Conservation (phyloP, 2,888 invertebrate genomes). For the Aphodius granarius region DNA sequence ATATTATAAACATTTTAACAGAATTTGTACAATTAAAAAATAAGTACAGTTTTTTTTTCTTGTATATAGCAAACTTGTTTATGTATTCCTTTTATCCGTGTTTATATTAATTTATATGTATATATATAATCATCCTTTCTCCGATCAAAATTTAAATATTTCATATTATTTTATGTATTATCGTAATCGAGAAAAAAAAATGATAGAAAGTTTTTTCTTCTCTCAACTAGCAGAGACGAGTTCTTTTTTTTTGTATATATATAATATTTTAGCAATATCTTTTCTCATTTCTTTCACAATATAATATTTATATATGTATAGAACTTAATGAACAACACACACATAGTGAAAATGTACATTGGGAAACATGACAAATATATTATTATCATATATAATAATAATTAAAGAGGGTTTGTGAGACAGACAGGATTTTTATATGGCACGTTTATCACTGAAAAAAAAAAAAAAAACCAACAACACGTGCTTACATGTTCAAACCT, state of each 20-base stretch:
- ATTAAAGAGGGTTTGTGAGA: conserved; percentile 21
- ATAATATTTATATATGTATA: not conserved
- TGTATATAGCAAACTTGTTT: conserved; percentile 68
- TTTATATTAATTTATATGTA: conserved; percentile 40
- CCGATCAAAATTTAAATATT: conserved; percentile 13
- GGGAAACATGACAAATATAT: conserved; percentile 38
- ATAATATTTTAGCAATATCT: conserved; percentile 48
- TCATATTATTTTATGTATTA: conserved; percentile 23
- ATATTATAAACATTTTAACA: conserved; percentile 55
- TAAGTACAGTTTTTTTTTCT: conserved; percentile 64
- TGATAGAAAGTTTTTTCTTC: conserved; percentile 42
- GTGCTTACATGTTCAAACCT: conserved; percentile 48
- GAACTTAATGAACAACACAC: conserved; percentile 46
- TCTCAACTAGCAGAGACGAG: conserved; percentile 36
- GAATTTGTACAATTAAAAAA: conserved; percentile 70
- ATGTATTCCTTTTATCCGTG: conserved; percentile 38
- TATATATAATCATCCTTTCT: conserved; percentile 26
- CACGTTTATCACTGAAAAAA: conserved; percentile 54
- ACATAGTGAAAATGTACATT: conserved; percentile 41
- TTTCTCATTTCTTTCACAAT: conserved; percentile 34
- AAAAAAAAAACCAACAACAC: conserved; percentile 33
- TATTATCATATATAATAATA: no score
- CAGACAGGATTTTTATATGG: conserved; percentile 52
- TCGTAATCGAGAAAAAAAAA: conserved; percentile 31
- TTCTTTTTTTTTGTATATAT: conserved; percentile 28